Evolutionary conservation across 2,113 vertebrate species (phyloP).

Genomic region (Nansenia antarctica): DNA sequence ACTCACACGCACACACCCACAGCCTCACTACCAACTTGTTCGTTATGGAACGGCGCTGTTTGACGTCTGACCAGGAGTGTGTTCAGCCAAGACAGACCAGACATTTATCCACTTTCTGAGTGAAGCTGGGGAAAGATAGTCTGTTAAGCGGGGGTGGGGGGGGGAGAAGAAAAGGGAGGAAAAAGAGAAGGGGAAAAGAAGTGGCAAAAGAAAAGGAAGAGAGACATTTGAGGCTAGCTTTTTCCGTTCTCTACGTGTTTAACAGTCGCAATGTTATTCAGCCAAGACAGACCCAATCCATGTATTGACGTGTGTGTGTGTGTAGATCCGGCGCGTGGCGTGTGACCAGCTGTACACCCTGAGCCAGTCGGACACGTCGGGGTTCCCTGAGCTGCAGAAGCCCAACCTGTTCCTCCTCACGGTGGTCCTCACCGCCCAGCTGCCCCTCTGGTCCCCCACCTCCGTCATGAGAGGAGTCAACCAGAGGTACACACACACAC

Average conservation of each 20-base stretch:
- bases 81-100: no score
- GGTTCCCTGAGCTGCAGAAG: slow-evolving; percentile 91
- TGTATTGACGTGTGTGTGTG: neutral
- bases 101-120: no score
- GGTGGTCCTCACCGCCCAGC: slow-evolving; percentile 90
- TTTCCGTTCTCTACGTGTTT: neutral
- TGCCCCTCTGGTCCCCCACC: slow-evolving; percentile 96
- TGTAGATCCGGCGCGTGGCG: slow-evolving; percentile 93
- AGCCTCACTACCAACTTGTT: neutral
- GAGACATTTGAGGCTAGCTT: no score
- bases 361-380: slow-evolving; percentile 93
- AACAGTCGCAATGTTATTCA: neutral
- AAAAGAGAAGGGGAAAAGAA: no score
- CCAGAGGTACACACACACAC: slow-evolving; percentile 81
- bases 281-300: no score
- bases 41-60: no score
- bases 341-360: slow-evolving; percentile 97
- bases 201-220: no score
- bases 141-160: no score
- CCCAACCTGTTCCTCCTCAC: slow-evolving; percentile 93
- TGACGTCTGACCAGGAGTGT: no score
- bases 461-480: slow-evolving; percentile 98
- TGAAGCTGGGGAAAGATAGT: no score
- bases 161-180: no score
- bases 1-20: neutral